These are phyloP conservation scores for Coranthus polyacanthus DNA, from an alignment of 2,797 vertebrate species.

Conservation along the genomic window DNA sequence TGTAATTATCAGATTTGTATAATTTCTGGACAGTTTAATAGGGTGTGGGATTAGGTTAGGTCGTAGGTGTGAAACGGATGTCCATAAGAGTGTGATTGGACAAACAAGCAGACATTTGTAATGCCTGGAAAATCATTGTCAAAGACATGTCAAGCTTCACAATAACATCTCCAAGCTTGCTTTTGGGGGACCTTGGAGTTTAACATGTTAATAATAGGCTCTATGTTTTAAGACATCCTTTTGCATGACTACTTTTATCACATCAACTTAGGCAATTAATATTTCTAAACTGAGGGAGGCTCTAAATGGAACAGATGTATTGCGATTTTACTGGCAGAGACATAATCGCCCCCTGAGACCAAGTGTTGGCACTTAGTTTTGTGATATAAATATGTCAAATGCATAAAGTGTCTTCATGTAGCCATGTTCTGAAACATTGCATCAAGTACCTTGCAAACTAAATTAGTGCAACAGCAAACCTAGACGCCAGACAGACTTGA, in stretches of 20 bases:
- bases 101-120: constrained; percentile 4
- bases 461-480: constrained; percentile 2
- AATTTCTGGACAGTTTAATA: not conserved
- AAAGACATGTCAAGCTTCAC: not conserved
- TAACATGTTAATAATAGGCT: no score
- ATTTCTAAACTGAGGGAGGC: not conserved
- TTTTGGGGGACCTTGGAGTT: no score
- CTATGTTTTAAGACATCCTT: not conserved
- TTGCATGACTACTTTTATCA: not conserved
- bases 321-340: not conserved
- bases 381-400: not conserved
- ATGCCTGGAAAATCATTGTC: not conserved
- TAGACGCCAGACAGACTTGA: constrained; percentile 35
- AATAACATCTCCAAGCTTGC: not conserved
- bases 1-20: constrained; percentile 2
- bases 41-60: no score
- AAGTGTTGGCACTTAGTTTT: constrained; percentile 6
- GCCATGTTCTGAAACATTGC: not conserved
- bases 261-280: not conserved
- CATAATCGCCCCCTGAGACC: not conserved
- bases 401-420: not conserved
- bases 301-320: constrained; percentile 13
- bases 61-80: no score
- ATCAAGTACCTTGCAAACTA: constrained; percentile 10
- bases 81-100: no score